A percentile compares a stretch with the other conserved stretches of the same genome.
Conservation (phyloP, 2,113 vertebrate species). For the Gymnorhina tibicen region DNA sequence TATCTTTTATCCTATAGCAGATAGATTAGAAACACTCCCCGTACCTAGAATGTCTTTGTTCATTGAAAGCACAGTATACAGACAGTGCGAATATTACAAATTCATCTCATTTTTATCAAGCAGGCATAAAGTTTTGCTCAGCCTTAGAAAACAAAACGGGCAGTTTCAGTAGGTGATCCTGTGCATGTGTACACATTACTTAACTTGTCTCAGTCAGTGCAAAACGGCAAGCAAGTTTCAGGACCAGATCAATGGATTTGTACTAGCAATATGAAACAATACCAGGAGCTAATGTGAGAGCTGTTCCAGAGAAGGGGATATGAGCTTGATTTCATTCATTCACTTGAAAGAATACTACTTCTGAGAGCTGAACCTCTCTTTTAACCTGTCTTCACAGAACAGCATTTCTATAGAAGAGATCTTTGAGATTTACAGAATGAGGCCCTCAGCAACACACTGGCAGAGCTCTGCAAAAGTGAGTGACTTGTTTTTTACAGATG, state of each 20-base stretch:
- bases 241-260: not conserved
- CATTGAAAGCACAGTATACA: not conserved
- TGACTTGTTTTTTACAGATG: not conserved
- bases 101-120: not conserved
- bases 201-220: not conserved
- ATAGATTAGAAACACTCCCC: not conserved
- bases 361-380: not conserved
- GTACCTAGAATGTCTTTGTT: not conserved
- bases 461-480: slow-evolving; percentile 64
- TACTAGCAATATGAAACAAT: not conserved
- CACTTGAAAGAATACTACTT: not conserved
- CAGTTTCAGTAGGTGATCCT: not conserved
- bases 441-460: slow-evolving; percentile 48
- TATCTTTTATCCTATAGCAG: not conserved
- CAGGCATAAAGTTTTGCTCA: not conserved
- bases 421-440: slow-evolving; percentile 79
- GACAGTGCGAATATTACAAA: not conserved
- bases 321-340: not conserved
- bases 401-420: slow-evolving; percentile 82
- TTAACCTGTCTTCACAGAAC: slow-evolving; percentile 68
- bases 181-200: not conserved
- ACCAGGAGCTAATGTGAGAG: not conserved
- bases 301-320: not conserved
- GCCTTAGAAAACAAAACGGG: not conserved
- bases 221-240: not conserved